Base-by-base conservation (phyloP, 1,140 invertebrate species). In the Zaprionus africanus region DNA sequence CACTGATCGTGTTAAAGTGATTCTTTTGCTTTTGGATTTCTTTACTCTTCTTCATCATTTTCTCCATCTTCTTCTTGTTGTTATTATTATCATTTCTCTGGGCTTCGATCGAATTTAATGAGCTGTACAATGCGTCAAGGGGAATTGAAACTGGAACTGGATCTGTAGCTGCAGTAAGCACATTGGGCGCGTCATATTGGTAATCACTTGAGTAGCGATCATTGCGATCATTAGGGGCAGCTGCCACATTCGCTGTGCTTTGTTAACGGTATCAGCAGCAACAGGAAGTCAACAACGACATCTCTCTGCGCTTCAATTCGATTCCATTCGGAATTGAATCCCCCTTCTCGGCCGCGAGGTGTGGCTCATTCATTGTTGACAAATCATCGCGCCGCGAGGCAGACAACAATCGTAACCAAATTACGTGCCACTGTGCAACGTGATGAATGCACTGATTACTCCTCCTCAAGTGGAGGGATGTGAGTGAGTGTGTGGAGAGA, bases 1-100 rank as follows among this genome's bases (percentile, higher is more conserved):
- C 46, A 24, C 69, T 88, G 84, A 88, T 88, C 85, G 85, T 90
- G 85, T 90, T 61, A 90, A 90, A 90, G 82, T 90, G 85, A 84
- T 75, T 75, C 59, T 57, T 43, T 74, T 68, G 41, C 28, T 67
- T 60, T 60, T 67, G n/a, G 28, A 17, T 60, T 60, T 26, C 24
- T n/a, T 78, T 75, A 51, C 46, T 26, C 24, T 63, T 43, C 58
- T 56, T 54, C 19, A n/a, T 61, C 15, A n/a, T 61, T 1, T 56
- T 41, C 17, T 41, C 1, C 28, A 2, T 38, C 31, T 56, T 63
- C 34, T 53, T 63, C 51, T 53, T 70, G n/a, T 22, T 34, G 19
- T 63, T 56, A 68, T 56, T 63, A 22, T 28, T 62, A 31, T 58
- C 26, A 19, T 34, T 56, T 38, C 53, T 63, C 34, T 53, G 15